Conservation (phyloP, 2,888 invertebrate species). For the Athrips mouffetella region DNA sequence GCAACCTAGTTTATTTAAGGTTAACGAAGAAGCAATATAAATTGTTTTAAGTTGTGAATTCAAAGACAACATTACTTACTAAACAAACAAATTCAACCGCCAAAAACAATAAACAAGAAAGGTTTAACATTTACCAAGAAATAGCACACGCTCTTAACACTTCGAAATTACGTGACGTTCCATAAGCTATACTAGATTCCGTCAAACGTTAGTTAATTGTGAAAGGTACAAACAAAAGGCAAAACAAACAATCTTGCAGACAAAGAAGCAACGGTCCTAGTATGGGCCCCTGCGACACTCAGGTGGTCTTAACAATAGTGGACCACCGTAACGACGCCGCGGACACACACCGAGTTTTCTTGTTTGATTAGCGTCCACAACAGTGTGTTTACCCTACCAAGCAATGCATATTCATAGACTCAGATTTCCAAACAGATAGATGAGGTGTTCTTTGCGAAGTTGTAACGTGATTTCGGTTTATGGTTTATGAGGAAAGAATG, state of each 20-base stretch:
- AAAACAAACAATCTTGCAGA: slow-evolving; percentile 32
- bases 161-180: slow-evolving; percentile 7
- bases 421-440: slow-evolving; percentile 26
- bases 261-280: slow-evolving; percentile 19
- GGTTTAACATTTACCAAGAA: not conserved
- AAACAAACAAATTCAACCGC: not conserved
- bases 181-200: slow-evolving; percentile 25
- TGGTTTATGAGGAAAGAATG: not conserved
- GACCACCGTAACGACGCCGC: slow-evolving; percentile 49
- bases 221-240: slow-evolving; percentile 67
- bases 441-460: slow-evolving; percentile 23
- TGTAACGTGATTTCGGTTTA: not conserved
- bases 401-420: slow-evolving; percentile 34
- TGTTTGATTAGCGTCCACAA: slow-evolving; percentile 56
- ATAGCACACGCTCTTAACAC: not conserved
- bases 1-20: no score
- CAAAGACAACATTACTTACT: no score
- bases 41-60: no score
- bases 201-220: slow-evolving; percentile 58
- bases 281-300: slow-evolving; percentile 39
- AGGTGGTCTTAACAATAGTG: slow-evolving; percentile 51
- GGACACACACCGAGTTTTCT: slow-evolving; percentile 53
- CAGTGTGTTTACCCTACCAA: slow-evolving; percentile 48
- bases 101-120: not conserved
- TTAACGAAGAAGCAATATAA: no score